Base-by-base conservation (phyloP, 2,797 vertebrate species). In the Helostoma temminkii region DNA sequence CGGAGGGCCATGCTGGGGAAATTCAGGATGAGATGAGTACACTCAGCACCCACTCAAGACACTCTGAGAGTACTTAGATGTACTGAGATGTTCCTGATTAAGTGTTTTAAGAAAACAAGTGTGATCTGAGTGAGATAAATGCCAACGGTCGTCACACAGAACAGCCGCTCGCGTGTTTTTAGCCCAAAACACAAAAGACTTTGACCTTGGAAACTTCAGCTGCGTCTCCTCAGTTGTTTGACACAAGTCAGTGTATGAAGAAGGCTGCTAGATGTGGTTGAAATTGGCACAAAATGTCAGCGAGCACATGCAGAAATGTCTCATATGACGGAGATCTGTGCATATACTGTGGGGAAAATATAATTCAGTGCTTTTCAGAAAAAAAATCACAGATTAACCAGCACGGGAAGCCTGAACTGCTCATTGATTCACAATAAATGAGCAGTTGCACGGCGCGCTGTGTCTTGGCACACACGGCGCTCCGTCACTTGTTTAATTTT, bases 1-100 rank as follows among this genome's bases (percentile, higher is more conserved):
- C 22, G 1, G 25, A 30, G 16, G 18, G 48, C 34, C 8, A 1
- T 1, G 25, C 39, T 6, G 50, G 28, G 42, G 19, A 9, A 2
- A 52, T 59, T 45, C 37, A 21, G 39, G 37, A 47, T 18, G 24
- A 59, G 36, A 43, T 14, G 52, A 70, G 50, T 0, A 56, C 55
- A n/a, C 67, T 71, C 57, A 32, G 42, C 32, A 28, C 22, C 36
- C 42, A 24, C 57, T 67, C 34, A 5, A 41, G 28, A 45, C 22
- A 12, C 58, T 39, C 18, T 18, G 16, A 30, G 28, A 47, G 46
- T 1, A 16, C 54, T 54, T 15, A 1, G 63, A 52, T 21, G 46
- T 1, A 16, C 54, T 54, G 11, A 1, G 63, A 52, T 21, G 52
- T 19, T 37, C 18, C 45, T 25, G 22, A 16, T 61, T 2, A 12